A percentile compares a stretch with the other conserved stretches of the same genome.
Evolutionary conservation across 30 jellyfish, hydroid and myxozoan species (phyloP).

Genomic region (Nemopilema nomurai): DNA sequence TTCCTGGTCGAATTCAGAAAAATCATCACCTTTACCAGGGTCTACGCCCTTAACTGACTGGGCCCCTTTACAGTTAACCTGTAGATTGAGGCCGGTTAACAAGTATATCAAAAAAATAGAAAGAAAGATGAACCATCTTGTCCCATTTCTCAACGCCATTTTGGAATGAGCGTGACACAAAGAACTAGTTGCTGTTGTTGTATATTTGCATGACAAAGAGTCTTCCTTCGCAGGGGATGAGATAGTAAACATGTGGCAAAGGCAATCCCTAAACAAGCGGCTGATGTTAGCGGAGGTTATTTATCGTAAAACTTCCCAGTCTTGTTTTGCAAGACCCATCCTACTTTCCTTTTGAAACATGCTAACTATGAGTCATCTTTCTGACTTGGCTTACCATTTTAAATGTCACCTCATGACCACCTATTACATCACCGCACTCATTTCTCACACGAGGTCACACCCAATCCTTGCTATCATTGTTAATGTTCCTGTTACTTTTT

Average conservation of each 20-base stretch:
- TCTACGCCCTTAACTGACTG: slow-evolving; percentile 26
- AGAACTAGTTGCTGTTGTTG: slow-evolving; percentile 30
- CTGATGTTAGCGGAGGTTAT: no score
- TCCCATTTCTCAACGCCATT: slow-evolving; percentile 20
- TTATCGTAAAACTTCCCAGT: no score
- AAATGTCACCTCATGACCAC: no score
- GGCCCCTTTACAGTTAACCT: slow-evolving; percentile 29
- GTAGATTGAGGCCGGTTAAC: neutral
- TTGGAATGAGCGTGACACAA: slow-evolving; percentile 36
- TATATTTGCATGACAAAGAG: slow-evolving; percentile 22
- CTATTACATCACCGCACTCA: no score
- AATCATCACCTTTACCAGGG: slow-evolving; percentile 53
- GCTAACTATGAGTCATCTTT: no score
- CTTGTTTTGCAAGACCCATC: no score
- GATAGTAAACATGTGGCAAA: neutral
- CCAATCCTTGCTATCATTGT: no score
- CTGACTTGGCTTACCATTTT: no score
- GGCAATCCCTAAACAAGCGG: no score
- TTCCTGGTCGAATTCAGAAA: slow-evolving; percentile 73
- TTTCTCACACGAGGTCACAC: no score
- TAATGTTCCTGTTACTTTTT: no score
- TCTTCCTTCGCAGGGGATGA: slow-evolving; percentile 8
- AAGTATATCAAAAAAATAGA: slow-evolving; percentile 1
- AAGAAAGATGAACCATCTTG: neutral
- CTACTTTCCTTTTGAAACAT: no score